phyloP scores from a whole-genome alignment of 2,797 vertebrate species.

The Onychomys leucogaster region DNA sequence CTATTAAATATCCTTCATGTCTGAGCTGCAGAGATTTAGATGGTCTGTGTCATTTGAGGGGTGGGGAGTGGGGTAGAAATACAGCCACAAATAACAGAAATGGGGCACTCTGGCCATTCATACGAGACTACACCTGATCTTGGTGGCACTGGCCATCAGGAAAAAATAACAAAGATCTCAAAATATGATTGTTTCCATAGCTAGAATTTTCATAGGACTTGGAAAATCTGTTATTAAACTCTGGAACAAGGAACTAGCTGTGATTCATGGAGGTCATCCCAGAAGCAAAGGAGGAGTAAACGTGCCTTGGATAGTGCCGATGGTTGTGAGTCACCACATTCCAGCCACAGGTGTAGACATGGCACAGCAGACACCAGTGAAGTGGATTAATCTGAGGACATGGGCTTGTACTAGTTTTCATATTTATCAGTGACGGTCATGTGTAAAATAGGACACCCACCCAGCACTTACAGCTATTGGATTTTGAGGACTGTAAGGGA shows the following conservation, averaged over 20 bases:
- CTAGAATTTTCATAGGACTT: constrained; percentile 29
- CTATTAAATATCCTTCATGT: neutral
- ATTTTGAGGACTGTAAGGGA: neutral
- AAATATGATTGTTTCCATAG: constrained; percentile 39
- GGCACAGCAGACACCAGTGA: neutral
- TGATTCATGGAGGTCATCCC: constrained; percentile 44
- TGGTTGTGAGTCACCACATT: neutral
- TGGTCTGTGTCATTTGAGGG: neutral
- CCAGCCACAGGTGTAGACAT: rapidly evolving
- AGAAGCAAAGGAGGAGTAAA: neutral
- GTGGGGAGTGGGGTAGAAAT: neutral
- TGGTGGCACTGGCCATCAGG: neutral
- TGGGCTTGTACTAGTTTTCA: neutral
- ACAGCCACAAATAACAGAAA: neutral
- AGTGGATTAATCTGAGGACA: neutral
- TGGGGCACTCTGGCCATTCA: neutral
- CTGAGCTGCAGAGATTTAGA: neutral
- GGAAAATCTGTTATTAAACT: constrained; percentile 65
- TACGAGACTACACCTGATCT: neutral
- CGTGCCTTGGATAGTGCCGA: neutral
- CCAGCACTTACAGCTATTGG: neutral
- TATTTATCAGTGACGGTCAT: neutral
- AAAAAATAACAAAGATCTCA: constrained; percentile 24
- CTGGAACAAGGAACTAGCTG: constrained; percentile 61
- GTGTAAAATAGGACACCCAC: neutral